A percentile compares a stretch with the other conserved stretches of the same genome.
phyloP scores from a whole-genome alignment of 2,113 vertebrate species.

The Forbesichthys agassizii region DNA sequence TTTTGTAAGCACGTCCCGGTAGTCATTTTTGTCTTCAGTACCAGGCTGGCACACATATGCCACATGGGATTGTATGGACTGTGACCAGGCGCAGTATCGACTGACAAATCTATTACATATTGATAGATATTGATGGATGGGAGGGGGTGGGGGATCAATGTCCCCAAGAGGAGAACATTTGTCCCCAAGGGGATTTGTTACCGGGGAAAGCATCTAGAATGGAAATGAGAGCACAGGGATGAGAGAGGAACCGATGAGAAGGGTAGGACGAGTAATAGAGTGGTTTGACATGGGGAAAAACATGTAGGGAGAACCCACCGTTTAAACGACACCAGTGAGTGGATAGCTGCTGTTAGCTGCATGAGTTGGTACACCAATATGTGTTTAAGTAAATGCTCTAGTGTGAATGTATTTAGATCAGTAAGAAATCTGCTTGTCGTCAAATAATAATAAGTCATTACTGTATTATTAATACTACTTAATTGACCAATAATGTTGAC shows the following conservation, averaged over 20 bases:
- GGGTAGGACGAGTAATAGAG: slow-evolving; percentile 33
- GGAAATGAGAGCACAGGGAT: slow-evolving; percentile 27
- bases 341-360: neutral
- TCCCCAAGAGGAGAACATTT: slow-evolving; percentile 23
- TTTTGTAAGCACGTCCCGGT: neutral
- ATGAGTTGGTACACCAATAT: slow-evolving; percentile 12
- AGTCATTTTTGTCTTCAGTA: neutral
- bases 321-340: slow-evolving; percentile 4
- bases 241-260: slow-evolving; percentile 20
- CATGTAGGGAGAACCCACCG: slow-evolving; percentile 22
- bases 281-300: slow-evolving; percentile 29
- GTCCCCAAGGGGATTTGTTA: slow-evolving; percentile 40
- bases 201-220: slow-evolving; percentile 5
- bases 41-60: neutral
- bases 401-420: slow-evolving; percentile 16
- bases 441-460: no score
- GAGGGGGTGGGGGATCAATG: slow-evolving; percentile 56
- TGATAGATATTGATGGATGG: slow-evolving; percentile 57
- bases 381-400: slow-evolving; percentile 8
- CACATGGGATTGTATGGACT: slow-evolving; percentile 1
- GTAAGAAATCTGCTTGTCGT: neutral
- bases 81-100: slow-evolving; percentile 34
- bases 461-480: no score
- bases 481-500: no score
- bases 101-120: slow-evolving; percentile 52